Conservation (phyloP, 2,888 invertebrate genomes). For the Dryobota labecula region DNA sequence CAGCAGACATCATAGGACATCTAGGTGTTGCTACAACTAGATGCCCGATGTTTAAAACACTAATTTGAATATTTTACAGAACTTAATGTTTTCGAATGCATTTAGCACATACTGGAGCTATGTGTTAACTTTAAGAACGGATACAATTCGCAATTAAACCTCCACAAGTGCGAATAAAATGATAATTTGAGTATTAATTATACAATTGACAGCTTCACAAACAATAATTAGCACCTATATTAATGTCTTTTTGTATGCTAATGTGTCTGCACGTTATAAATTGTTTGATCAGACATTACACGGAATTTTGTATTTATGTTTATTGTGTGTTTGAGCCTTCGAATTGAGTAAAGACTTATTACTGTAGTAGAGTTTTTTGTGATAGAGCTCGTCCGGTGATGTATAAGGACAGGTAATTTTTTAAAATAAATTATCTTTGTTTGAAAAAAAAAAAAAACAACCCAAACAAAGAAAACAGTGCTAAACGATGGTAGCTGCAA, state of each 20-base stretch:
- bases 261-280: conserved; percentile 46
- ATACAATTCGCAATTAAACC: conserved; percentile 33
- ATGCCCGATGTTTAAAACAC: neutral
- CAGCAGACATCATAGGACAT: neutral
- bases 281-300: conserved; percentile 33
- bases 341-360: neutral
- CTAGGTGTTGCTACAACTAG: neutral
- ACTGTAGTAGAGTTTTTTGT: neutral
- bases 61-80: neutral
- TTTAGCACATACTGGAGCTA: conserved; percentile 6
- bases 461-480: neutral
- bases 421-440: no score
- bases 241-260: conserved; percentile 59
- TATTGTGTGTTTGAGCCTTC: neutral
- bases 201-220: conserved; percentile 52
- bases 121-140: neutral
- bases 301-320: conserved; percentile 25
- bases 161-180: conserved; percentile 41
- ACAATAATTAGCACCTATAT: conserved; percentile 46
- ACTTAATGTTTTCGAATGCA: neutral
- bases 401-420: no score
- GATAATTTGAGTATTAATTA: conserved; percentile 52
- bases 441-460: neutral
- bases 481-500: neutral
- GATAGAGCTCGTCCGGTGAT: neutral